Base-by-base conservation (phyloP, 2,797 vertebrate species). In the Cephalopachus bancanus region DNA sequence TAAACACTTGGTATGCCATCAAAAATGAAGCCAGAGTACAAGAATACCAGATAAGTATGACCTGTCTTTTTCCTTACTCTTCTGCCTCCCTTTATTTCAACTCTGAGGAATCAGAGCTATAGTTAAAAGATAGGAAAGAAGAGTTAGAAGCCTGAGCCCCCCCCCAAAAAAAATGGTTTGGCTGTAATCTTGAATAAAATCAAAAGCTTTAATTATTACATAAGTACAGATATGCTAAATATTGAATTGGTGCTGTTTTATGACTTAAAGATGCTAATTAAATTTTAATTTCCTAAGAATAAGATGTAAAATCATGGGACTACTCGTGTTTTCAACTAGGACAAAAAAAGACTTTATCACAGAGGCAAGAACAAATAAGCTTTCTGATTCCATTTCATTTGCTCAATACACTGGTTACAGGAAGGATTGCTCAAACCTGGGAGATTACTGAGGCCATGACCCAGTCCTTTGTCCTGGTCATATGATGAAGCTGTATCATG, bases 241-340 rank as follows among this genome's bases (percentile, higher is more conserved):
- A 60, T 9, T 89, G 37, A 83, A 65, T 5, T 7, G 7, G 49
- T 57, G 28, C 24, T 91, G 37, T 84, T 91, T 64, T 76, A 72
- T 94, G 81, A 95, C 28, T 79, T 74, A 76, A 75, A 85, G 49
- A 53, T 30, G 6, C 19, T 15, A 33, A 83, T n/a, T 10, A 51
- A 57, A 88, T 67, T 51, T 65, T 80, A 88, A 93, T 91, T 57
- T 59, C 51, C 10, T 69, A 91, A 83, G 65, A 94, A 57, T 75
- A 64, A 87, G 69, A 6, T 33, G 4, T 71, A 64, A 80, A 88
- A 76, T 84, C 20, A 57, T 15, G 26, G n/a, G 7, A 53, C 3
- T 64, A 33, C 30, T 28, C 24, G 44, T 8, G 0, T 64, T 94
- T 86, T 72, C 26, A 83, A 11, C 59, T 30, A 88, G 12, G 11